phyloP scores from a whole-genome alignment of 2,113 vertebrate genomes.

The Furnarius figulus region DNA sequence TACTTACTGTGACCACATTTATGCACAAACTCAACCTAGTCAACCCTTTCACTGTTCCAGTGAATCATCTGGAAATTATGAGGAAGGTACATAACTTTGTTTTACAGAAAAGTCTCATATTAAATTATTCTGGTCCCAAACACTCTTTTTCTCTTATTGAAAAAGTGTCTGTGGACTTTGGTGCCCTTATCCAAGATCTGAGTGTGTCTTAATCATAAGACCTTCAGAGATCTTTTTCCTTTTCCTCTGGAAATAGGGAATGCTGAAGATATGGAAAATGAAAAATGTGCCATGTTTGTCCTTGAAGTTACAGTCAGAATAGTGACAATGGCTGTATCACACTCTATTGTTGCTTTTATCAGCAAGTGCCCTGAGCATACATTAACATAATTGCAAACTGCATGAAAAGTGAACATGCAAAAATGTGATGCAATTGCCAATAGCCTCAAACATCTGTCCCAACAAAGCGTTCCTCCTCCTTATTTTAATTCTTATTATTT shows the following conservation, averaged over 20 bases:
- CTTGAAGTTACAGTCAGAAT: constrained; percentile 57
- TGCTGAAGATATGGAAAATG: constrained; percentile 24
- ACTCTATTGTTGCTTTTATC: constrained; percentile 70
- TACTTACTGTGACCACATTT: not conserved
- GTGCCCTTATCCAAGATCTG: not conserved
- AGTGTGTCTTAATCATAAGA: not conserved
- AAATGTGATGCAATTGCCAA: constrained; percentile 66
- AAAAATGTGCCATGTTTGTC: constrained; percentile 52
- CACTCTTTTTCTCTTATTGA: not conserved
- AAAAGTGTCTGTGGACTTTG: not conserved
- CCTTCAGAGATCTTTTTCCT: not conserved
- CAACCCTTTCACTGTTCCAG: not conserved
- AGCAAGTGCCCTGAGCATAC: constrained; percentile 68
- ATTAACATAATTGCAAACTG: constrained; percentile 74
- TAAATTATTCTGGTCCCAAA: not conserved
- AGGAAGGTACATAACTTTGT: not conserved
- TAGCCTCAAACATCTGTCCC: constrained; percentile 70
- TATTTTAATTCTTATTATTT: constrained; percentile 64
- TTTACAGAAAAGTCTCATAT: not conserved
- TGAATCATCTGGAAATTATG: not conserved
- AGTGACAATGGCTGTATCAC: constrained; percentile 62
- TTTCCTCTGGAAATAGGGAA: constrained; percentile 2
- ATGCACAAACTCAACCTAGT: not conserved
- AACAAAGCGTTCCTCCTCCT: constrained; percentile 62
- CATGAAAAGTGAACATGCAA: constrained; percentile 63